phyloP scores from a whole-genome alignment of 2,888 invertebrate genomes.

The Branchellion lobata region DNA sequence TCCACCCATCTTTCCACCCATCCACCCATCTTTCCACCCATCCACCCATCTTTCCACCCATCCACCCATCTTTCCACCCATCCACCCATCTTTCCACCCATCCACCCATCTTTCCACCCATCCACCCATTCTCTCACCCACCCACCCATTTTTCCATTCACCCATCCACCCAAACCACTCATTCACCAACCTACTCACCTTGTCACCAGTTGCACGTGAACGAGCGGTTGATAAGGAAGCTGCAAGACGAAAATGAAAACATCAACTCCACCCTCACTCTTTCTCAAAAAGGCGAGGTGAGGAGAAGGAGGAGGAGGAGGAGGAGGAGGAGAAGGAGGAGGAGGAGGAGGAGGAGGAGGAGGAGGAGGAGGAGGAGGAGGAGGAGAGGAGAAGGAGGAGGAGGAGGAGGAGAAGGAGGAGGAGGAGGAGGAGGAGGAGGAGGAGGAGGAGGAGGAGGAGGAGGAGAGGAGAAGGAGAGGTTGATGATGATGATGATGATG shows the following conservation, averaged over 20 bases:
- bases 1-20: not conserved
- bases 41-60: not conserved
- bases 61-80: not conserved
- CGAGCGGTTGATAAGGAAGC: conserved; percentile 21
- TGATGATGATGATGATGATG: no score
- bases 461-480: no score
- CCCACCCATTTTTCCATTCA: not conserved
- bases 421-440: no score
- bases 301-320: not conserved
- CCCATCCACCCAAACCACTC: not conserved
- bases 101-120: not conserved
- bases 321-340: not conserved
- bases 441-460: no score
- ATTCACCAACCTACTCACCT: not conserved
- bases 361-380: not conserved
- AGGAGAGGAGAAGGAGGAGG: not conserved
- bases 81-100: not conserved
- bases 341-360: no score
- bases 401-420: conserved; percentile 2
- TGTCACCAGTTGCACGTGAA: conserved; percentile 25
- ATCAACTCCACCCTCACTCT: no score
- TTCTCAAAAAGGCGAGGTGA: not conserved
- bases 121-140: not conserved
- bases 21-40: not conserved
- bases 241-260: conserved; percentile 36